Evolutionary conservation across 2,797 vertebrate genomes (phyloP).

Genomic region (Gymnopithys bicolor): DNA sequence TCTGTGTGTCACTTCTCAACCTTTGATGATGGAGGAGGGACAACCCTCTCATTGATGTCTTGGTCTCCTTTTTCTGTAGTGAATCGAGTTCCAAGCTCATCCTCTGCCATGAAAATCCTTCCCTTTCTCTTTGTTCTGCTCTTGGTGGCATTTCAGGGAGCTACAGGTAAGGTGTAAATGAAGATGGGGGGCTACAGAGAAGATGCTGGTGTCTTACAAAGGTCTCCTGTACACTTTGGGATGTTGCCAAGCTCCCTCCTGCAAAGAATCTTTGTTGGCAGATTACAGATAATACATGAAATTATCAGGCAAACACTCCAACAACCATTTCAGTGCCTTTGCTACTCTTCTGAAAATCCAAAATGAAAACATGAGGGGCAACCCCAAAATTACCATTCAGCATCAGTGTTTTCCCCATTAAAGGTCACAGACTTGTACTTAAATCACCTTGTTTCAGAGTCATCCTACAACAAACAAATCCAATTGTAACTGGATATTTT

Average conservation of each 20-base stretch:
- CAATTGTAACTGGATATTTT: background rate
- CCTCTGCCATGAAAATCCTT: slow-evolving; percentile 47
- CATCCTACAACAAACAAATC: background rate
- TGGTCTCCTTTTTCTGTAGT: background rate
- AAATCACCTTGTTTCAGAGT: background rate
- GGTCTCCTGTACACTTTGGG: background rate
- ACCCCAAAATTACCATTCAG: background rate
- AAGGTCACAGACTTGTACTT: background rate
- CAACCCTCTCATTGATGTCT: background rate
- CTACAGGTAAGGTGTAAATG: slow-evolving; percentile 28
- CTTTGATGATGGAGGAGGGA: background rate
- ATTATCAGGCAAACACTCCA: background rate
- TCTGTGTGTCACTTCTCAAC: background rate
- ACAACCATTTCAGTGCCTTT: background rate
- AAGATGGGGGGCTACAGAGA: background rate
- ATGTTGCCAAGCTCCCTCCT: background rate
- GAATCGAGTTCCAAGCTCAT: background rate
- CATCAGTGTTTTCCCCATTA: background rate
- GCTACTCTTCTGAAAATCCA: background rate
- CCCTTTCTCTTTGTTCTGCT: slow-evolving; percentile 5
- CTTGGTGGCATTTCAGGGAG: background rate
- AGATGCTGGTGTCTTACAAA: background rate
- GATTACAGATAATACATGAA: background rate
- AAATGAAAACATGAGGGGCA: background rate
- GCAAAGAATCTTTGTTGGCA: background rate